phyloP scores from a whole-genome alignment of 2,113 vertebrate genomes.

The Larimichthys polyactis region DNA sequence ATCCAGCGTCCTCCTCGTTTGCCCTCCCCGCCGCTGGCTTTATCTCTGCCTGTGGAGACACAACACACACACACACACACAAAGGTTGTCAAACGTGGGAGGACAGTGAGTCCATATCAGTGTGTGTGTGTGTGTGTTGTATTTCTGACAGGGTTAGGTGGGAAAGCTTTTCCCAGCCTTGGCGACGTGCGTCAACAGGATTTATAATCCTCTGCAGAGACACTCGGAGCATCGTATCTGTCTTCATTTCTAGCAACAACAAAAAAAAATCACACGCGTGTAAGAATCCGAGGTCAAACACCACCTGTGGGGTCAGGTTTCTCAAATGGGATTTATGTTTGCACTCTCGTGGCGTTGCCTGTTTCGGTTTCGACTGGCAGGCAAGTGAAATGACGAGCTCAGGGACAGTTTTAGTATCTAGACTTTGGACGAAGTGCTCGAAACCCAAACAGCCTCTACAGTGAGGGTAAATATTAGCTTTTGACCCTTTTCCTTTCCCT shows the following conservation, averaged over 20 bases:
- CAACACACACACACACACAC: constrained; percentile 38
- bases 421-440: constrained; percentile 72
- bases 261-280: constrained; percentile 17
- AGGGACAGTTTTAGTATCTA: constrained; percentile 36
- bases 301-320: constrained; percentile 39
- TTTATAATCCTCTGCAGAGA: constrained; percentile 46
- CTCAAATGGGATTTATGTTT: constrained; percentile 29
- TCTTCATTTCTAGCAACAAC: constrained; percentile 28
- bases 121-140: constrained; percentile 3
- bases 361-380: constrained; percentile 37
- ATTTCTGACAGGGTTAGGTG: constrained; percentile 19
- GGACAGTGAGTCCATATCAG: constrained; percentile 30
- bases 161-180: constrained; percentile 56
- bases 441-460: constrained; percentile 78
- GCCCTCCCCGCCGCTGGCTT: background rate
- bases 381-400: background rate
- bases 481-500: constrained; percentile 34
- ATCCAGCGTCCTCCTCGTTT: constrained; percentile 37
- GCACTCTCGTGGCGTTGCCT: background rate
- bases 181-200: constrained; percentile 51
- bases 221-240: constrained; percentile 22
- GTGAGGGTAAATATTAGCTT: constrained; percentile 73
- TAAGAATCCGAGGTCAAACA: constrained; percentile 54
- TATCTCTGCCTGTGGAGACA: constrained; percentile 63
- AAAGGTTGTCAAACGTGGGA: constrained; percentile 35